phyloP scores from a whole-genome alignment of 2,888 invertebrate genomes.

The Taphrorychus bicolor region DNA sequence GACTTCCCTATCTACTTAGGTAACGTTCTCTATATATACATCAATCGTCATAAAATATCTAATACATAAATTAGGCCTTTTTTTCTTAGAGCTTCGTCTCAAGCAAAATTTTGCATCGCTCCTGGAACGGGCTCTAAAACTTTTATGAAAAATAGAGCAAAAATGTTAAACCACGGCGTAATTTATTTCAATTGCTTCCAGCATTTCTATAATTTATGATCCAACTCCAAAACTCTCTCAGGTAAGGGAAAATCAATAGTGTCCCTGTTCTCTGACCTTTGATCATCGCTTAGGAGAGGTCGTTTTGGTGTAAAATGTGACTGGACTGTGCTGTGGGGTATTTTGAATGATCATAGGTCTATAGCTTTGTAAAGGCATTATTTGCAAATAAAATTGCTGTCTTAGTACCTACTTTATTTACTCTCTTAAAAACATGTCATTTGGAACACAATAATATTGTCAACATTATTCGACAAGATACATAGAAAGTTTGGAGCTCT shows the following conservation, averaged over 20 bases:
- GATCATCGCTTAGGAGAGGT: background rate
- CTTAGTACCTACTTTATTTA: no score
- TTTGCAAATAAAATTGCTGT: no score
- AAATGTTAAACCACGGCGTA: constrained; percentile 28
- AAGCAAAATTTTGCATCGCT: background rate
- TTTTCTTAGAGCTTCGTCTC: background rate
- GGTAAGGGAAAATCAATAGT: constrained; percentile 30
- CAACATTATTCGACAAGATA: no score
- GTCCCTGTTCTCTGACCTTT: constrained; percentile 1
- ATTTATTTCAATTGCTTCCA: constrained; percentile 39
- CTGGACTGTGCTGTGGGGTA: no score
- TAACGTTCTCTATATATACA: no score
- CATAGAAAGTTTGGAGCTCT: no score
- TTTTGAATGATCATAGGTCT: no score
- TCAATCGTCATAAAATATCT: background rate
- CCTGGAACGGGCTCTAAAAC: background rate
- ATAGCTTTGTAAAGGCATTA: no score
- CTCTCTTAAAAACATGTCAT: no score
- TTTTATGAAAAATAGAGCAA: constrained; percentile 25
- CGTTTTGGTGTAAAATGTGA: background rate
- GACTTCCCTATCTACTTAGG: no score
- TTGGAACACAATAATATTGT: no score
- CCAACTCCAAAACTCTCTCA: constrained; percentile 28
- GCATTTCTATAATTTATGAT: constrained; percentile 34
- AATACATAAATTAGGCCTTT: background rate